Conservation (phyloP, 2,888 invertebrate species). For the Rhamphomyia laevipes region DNA sequence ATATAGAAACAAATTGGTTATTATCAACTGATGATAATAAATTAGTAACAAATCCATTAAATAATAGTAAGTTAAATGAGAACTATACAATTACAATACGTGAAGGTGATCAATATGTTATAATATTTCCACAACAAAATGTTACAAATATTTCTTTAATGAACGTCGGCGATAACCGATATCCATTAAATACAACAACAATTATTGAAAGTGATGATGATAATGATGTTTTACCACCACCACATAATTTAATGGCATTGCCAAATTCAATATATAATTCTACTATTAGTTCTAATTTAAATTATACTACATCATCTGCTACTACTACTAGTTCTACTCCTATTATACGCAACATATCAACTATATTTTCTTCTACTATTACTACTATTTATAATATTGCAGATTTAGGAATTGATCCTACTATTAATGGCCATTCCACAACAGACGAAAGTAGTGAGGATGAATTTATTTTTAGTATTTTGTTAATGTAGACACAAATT, state of each 20-base stretch:
- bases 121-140: slow-evolving; percentile 12
- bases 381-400: not conserved
- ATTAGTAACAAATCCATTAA: not conserved
- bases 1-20: not conserved
- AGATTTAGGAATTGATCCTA: no score
- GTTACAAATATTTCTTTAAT: not conserved
- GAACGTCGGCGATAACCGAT: no score
- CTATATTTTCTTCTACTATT: slow-evolving; percentile 2
- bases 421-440: no score
- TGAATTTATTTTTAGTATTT: no score
- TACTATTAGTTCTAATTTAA: not conserved
- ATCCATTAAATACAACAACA: not conserved
- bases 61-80: slow-evolving; percentile 13
- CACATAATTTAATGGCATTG: not conserved
- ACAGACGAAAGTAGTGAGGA: not conserved
- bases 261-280: not conserved
- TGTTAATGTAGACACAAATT: no score
- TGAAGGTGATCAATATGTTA: slow-evolving; percentile 18
- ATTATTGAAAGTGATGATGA: slow-evolving; percentile 4
- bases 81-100: slow-evolving; percentile 19
- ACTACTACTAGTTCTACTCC: not conserved
- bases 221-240: not conserved
- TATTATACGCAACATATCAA: slow-evolving; percentile 4
- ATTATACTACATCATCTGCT: not conserved
- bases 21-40: not conserved